Percentiles rank a stretch among this genome's conserved stretches.
These are phyloP conservation scores for Hyla sarda DNA, from an alignment of 2,113 vertebrate genomes.

Conservation along the genomic window DNA sequence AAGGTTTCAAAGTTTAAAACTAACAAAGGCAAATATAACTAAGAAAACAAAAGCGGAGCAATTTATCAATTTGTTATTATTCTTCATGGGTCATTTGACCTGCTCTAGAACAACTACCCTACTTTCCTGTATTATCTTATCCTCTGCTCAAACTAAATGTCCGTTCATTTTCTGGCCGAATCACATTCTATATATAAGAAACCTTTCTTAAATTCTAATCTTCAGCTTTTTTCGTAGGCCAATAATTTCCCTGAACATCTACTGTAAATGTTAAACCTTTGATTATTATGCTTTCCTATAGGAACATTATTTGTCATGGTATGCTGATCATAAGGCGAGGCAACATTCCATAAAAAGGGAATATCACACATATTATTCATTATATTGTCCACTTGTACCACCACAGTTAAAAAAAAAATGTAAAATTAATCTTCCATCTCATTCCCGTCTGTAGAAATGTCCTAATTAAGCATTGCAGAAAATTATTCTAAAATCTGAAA, in stretches of 20 bases:
- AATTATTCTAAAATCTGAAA: constrained; percentile 62
- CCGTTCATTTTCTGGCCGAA: too few relatives aligned
- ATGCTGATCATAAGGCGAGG: not conserved
- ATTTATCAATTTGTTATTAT: too few relatives aligned
- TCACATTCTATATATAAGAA: too few relatives aligned
- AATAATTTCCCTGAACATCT: not conserved
- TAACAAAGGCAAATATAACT: too few relatives aligned
- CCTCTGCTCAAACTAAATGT: too few relatives aligned
- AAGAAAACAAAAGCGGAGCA: too few relatives aligned
- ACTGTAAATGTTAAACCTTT: not conserved
- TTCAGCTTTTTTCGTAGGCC: not conserved
- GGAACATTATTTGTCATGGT: not conserved
- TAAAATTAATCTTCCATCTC: constrained; percentile 68
- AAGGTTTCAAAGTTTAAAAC: too few relatives aligned
- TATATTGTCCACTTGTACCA: constrained; percentile 68
- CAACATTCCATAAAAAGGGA: constrained; percentile 37
- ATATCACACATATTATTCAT: constrained; percentile 60
- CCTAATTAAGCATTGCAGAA: constrained; percentile 69
- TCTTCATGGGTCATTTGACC: too few relatives aligned
- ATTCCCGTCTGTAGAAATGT: constrained; percentile 67
- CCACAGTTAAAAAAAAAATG: constrained; percentile 64
- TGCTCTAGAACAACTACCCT: too few relatives aligned
- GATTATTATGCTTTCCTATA: too few relatives aligned
- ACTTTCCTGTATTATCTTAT: too few relatives aligned
- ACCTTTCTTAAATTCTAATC: not conserved